These are phyloP conservation scores for Entelurus aequoreus DNA, from an alignment of 2,113 vertebrate genomes.

Conservation along the genomic window DNA sequence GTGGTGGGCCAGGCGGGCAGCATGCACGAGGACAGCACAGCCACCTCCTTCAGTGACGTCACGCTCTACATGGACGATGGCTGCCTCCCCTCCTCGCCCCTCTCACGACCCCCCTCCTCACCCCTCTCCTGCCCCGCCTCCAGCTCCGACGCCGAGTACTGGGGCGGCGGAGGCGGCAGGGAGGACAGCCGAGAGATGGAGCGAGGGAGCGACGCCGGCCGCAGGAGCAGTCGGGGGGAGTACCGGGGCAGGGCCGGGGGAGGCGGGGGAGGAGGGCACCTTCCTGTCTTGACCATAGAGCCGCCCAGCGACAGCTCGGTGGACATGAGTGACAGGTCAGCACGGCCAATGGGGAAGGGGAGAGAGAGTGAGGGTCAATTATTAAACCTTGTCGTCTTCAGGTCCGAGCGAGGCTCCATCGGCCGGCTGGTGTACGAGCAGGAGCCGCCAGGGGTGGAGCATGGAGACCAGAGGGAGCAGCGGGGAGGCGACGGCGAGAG, in stretches of 20 bases:
- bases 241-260: constrained; percentile 70
- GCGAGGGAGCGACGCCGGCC: constrained; percentile 70
- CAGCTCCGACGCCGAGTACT: constrained; percentile 77
- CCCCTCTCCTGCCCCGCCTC: constrained; percentile 76
- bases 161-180: constrained; percentile 54
- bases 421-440: constrained; percentile 83
- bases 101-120: constrained; percentile 57
- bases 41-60: constrained; percentile 86
- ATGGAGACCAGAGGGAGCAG: constrained; percentile 32
- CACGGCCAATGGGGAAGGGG: constrained; percentile 4
- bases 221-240: constrained; percentile 77
- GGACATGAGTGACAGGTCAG: constrained; percentile 82
- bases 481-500: constrained; percentile 42
- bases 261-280: constrained; percentile 65
- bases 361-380: too few species aligned
- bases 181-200: constrained; percentile 66
- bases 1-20: constrained; percentile 35
- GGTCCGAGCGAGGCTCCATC: constrained; percentile 83
- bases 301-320: constrained; percentile 91
- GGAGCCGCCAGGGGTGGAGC: constrained; percentile 64
- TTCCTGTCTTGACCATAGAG: constrained; percentile 86
- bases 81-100: constrained; percentile 63
- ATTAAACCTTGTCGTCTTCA: constrained; percentile 22
- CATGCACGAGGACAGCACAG: constrained; percentile 81
- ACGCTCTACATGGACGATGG: constrained; percentile 83